phyloP scores from a whole-genome alignment of 2,888 invertebrate species.

The Rhorus exstirpatorius region DNA sequence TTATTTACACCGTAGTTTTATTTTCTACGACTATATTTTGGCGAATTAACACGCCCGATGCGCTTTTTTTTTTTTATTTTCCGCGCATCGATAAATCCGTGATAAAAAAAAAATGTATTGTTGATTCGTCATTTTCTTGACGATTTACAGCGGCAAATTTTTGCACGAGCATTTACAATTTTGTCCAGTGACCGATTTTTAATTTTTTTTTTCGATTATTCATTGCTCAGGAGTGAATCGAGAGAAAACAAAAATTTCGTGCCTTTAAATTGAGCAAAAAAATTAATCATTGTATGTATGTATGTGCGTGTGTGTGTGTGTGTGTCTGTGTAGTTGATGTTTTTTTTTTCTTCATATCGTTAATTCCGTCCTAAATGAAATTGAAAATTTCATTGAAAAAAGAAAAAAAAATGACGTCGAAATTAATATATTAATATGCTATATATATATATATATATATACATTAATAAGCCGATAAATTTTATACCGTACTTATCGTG shows the following conservation, averaged over 20 bases:
- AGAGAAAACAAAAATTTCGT: constrained; percentile 16
- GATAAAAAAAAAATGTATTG: constrained; percentile 40
- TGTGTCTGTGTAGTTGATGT: constrained; percentile 17
- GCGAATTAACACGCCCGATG: constrained; percentile 8
- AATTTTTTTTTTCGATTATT: not conserved
- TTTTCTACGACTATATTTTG: constrained; percentile 20
- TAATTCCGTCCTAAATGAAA: constrained; percentile 69
- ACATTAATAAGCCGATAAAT: constrained; percentile 50
- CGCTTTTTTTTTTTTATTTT: constrained; percentile 1
- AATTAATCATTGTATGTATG: constrained; percentile 17
- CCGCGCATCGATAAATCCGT: constrained; percentile 17
- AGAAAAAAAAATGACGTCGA: constrained; percentile 34
- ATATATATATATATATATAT: too few species aligned
- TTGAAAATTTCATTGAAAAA: constrained; percentile 59
- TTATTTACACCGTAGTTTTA: not conserved
- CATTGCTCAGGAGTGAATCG: not conserved
- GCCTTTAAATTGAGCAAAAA: constrained; percentile 20
- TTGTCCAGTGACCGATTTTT: not conserved
- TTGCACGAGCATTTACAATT: constrained; percentile 7
- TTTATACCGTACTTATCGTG: constrained; percentile 68
- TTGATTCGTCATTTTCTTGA: constrained; percentile 13
- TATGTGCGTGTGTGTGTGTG: constrained; percentile 26
- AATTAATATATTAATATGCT: constrained; percentile 56
- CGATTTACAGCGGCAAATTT: constrained; percentile 12
- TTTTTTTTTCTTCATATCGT: constrained; percentile 52